A percentile compares a stretch with the other conserved stretches of the same genome.
Evolutionary conservation across 2,888 invertebrate genomes (phyloP).

Genomic region (Chymomyza procnemis): DNA sequence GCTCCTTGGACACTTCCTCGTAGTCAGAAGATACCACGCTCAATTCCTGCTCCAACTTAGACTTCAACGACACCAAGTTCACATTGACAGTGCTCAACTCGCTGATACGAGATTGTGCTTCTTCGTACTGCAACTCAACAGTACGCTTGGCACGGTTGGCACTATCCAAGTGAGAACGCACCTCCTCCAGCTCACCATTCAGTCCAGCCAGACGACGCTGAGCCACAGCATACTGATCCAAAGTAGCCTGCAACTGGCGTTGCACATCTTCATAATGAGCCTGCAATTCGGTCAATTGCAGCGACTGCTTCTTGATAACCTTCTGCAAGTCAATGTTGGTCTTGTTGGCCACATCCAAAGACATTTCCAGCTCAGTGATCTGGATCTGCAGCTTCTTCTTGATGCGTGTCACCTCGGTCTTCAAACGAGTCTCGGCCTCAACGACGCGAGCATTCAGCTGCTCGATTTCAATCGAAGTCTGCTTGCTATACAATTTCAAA

Average conservation of each 20-base stretch:
- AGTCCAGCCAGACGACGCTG: slow-evolving; percentile 94
- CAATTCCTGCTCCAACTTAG: slow-evolving; percentile 96
- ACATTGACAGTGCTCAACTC: slow-evolving; percentile 97
- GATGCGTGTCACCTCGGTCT: slow-evolving; percentile 96
- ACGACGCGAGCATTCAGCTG: slow-evolving; percentile 96
- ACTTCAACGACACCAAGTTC: slow-evolving; percentile 94
- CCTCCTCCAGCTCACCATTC: slow-evolving; percentile 97
- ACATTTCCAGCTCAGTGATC: slow-evolving; percentile 97
- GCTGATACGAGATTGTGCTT: slow-evolving; percentile 93
- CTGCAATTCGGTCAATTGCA: slow-evolving; percentile 93
- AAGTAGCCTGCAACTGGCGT: slow-evolving; percentile 95
- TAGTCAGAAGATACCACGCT: slow-evolving; percentile 95
- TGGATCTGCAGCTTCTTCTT: slow-evolving; percentile 99
- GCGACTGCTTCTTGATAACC: slow-evolving; percentile 97
- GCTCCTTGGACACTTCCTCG: slow-evolving; percentile 97
- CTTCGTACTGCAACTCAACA: slow-evolving; percentile 94
- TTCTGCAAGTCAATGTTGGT: slow-evolving; percentile 98
- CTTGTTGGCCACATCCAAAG: slow-evolving; percentile 98
- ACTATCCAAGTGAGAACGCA: slow-evolving; percentile 94
- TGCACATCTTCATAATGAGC: slow-evolving; percentile 97
- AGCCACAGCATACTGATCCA: slow-evolving; percentile 94
- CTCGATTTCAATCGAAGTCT: slow-evolving; percentile 98
- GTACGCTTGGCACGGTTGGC: slow-evolving; percentile 94
- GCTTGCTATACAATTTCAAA: slow-evolving; percentile 84
- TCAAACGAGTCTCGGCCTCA: slow-evolving; percentile 96